Evolutionary conservation across 2,113 vertebrate genomes (phyloP), one percentile per base, ranked within the genome.

Genomic region (Menidia beryllina): DNA sequence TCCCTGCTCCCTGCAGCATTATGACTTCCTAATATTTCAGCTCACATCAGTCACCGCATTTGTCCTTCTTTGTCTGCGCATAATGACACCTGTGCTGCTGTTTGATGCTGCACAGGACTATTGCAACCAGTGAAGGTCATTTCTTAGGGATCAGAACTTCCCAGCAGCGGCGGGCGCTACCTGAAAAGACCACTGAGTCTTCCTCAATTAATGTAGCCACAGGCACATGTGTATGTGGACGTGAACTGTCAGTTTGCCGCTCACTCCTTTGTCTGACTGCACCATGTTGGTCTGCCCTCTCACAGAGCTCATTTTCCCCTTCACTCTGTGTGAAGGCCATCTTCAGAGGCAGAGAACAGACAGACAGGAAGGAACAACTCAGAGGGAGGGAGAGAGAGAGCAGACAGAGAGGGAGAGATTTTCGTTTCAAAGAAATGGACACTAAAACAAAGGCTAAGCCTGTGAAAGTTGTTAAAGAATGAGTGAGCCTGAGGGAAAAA

Each of bases 261-360:
- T 53, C 41, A 25, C 54, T 68, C 53, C 77, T 84, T 83, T 75
- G 64, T 74, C 59, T 20, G 75, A 59, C 51, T 72, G 54, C 34
- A 1, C 57, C 5, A 43, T 56, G 36, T 47, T 45, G 20, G 65
- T 49, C 60, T 50, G 72, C 68, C 81, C 83, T 84, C 82, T 77
- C 62, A 48, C 79, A 34, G 26, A 84, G 72, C 81, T 85, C 71
- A 79, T 87, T 86, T 86, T 69, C 73, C 52, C 83, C 43, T 81
- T 85, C 75, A 51, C 71, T 86, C 68, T 55, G 75, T 62, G 81
- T 79, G 86, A 87, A 83, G 83, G 79, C 79, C 64, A 74, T 55
- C 79, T 84, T 82, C 65, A 82, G 55, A 77, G 79, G 51, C 23
- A 71, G 51, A 25, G 56, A 25, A 62, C 41, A 45, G 62, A 63